phyloP scores from a whole-genome alignment of 2,888 invertebrate species.

The Automeris io region DNA sequence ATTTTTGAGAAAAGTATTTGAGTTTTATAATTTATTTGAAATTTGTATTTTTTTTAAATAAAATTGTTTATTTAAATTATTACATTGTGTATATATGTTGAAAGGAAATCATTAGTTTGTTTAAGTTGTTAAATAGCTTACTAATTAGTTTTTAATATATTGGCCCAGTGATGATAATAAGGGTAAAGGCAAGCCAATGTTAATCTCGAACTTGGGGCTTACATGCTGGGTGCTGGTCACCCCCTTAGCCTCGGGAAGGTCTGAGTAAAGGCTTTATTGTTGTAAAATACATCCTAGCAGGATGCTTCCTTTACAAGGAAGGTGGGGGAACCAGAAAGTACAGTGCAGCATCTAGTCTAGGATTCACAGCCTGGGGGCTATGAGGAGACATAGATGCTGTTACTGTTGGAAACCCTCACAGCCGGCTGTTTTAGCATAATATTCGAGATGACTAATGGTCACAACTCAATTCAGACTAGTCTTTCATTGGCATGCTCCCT shows the following conservation, averaged over 20 bases:
- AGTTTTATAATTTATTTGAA: too few relatives aligned
- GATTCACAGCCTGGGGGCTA: slow-evolving; percentile 64
- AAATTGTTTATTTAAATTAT: too few relatives aligned
- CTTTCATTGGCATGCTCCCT: slow-evolving; percentile 80
- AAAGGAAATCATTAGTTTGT: too few relatives aligned
- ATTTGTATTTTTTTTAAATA: too few relatives aligned
- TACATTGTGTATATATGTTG: too few relatives aligned
- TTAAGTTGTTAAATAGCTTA: too few relatives aligned
- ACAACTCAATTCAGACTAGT: slow-evolving; percentile 93
- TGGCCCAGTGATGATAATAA: slow-evolving; percentile 62
- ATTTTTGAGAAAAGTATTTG: too few relatives aligned
- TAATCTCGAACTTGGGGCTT: slow-evolving; percentile 87
- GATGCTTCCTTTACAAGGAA: slow-evolving; percentile 80
- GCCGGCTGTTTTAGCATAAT: slow-evolving; percentile 86
- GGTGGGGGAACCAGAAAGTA: slow-evolving; percentile 86
- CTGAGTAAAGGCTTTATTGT: slow-evolving; percentile 81
- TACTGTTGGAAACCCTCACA: slow-evolving; percentile 83
- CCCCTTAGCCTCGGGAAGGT: slow-evolving; percentile 85
- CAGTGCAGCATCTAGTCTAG: slow-evolving; percentile 63
- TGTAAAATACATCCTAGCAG: slow-evolving; percentile 80
- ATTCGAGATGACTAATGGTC: slow-evolving; percentile 80
- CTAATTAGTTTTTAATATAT: too few relatives aligned
- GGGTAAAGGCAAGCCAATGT: slow-evolving; percentile 79
- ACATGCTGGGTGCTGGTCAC: slow-evolving; percentile 80
- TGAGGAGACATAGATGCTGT: slow-evolving; percentile 60